Evolutionary conservation across 2,888 invertebrate species (phyloP), one percentile per base, ranked within the genome.

Genomic region (Mamestra brassicae): DNA sequence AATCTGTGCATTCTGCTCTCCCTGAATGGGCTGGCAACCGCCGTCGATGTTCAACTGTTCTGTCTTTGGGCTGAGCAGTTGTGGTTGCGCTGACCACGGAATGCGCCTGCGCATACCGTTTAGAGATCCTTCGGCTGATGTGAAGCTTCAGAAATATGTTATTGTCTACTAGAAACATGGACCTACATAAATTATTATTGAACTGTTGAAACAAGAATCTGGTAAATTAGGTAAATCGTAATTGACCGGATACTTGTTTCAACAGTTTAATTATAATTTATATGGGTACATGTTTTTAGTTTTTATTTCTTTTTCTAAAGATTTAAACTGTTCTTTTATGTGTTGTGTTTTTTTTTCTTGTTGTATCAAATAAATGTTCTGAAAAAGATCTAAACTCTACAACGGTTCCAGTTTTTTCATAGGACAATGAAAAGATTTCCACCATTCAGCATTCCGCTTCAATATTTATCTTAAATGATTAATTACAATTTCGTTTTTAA

Each of bases 61-160:
- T 13, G 45, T 4, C 47, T 38, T 17, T 45, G 11, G 26, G 13
- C 50, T 38, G 26, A 52, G 79, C 50, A 45, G n/a, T 63, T 81
- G 79, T 45, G 83, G 79, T 83, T 50, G 15, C 17, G 10, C 57
- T 69, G 26, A 78, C 78, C 69, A 65, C 70, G 57, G 57, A 79
- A 74, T 79, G 80, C 57, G 47, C 57, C 47, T 74, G 61, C 47
- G 52, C 64, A 79, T 47, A 65, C 60, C 6, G 55, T 70, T 83
- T 71, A 74, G 64, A 58, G 80, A 71, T 57, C 45, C 55, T 13
- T 54, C 15, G 7, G 50, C 57, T 52, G 36, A 47, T 34, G 13
- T 68, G 36, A 68, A 8, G 26, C 13, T 13, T 47, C 6, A 26
- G 26, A 26, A 26, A 26, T 26, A 26, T 26, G 26, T 26, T 26